These are phyloP conservation scores for Danaus melanippus DNA, from an alignment of 1,140 invertebrate genomes.

Conservation along the genomic window DNA sequence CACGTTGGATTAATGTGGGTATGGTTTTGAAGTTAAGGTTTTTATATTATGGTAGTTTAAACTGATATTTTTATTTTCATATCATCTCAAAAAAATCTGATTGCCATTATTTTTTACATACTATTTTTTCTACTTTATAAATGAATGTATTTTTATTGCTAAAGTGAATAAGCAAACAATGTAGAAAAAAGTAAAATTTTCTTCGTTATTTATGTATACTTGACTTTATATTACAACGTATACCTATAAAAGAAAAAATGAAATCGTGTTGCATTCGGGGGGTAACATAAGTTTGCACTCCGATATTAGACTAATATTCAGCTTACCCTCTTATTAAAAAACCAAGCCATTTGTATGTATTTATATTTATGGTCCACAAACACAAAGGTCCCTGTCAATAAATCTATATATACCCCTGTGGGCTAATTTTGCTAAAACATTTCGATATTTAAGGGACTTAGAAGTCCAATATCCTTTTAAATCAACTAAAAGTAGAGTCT, in stretches of 20 bases:
- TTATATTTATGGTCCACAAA: constrained; percentile 37
- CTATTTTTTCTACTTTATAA: no score
- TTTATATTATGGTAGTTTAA: no score
- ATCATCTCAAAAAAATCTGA: no score
- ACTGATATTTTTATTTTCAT: no score
- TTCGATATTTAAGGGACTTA: constrained; percentile 29
- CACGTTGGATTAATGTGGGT: constrained; percentile 41
- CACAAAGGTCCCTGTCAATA: constrained; percentile 49
- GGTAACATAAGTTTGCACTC: constrained; percentile 69
- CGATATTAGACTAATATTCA: constrained; percentile 68
- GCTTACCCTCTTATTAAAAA: constrained; percentile 70
- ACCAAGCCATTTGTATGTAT: constrained; percentile 67
- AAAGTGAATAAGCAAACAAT: no score
- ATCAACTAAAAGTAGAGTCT: constrained; percentile 12
- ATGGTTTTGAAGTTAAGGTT: constrained; percentile 1
- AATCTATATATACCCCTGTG: constrained; percentile 41
- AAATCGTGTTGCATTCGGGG: constrained; percentile 28
- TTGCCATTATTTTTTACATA: no score
- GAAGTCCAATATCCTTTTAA: constrained; percentile 23
- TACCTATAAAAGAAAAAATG: constrained; percentile 7
- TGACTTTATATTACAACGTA: constrained; percentile 3
- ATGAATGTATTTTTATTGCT: no score
- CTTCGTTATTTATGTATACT: no score
- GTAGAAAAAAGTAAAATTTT: no score
- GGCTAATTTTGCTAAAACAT: constrained; percentile 67